Conservation (phyloP, 2,888 invertebrate species). For the Caenorhabditis parvicauda region DNA sequence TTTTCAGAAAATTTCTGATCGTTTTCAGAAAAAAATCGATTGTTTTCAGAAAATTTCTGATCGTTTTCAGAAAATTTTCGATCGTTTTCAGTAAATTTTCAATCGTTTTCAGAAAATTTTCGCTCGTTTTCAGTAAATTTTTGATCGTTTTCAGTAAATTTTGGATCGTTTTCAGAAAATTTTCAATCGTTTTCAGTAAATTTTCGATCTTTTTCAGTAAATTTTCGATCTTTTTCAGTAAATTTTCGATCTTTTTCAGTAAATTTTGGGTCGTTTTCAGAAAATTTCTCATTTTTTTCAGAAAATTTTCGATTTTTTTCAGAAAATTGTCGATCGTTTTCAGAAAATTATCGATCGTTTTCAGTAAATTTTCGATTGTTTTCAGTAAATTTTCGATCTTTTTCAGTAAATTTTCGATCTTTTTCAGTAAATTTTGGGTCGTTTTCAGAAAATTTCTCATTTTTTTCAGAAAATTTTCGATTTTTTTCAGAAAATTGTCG, state of each 20-base stretch:
- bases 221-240: neutral
- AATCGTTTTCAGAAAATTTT: neutral
- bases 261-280: neutral
- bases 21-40: neutral
- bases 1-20: neutral
- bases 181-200: no score
- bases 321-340: neutral
- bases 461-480: neutral
- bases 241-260: neutral
- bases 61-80: constrained; percentile 40
- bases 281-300: neutral
- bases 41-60: neutral
- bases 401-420: neutral
- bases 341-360: neutral
- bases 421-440: neutral
- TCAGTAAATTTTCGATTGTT: neutral
- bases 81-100: constrained; percentile 1
- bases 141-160: neutral
- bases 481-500: neutral
- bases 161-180: constrained; percentile 11
- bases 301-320: neutral
- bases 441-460: neutral
- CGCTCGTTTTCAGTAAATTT: neutral
- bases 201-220: neutral
- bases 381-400: neutral